These are phyloP conservation scores for Limnothrissa miodon DNA, from an alignment of 2,113 vertebrate species.

Conservation along the genomic window DNA sequence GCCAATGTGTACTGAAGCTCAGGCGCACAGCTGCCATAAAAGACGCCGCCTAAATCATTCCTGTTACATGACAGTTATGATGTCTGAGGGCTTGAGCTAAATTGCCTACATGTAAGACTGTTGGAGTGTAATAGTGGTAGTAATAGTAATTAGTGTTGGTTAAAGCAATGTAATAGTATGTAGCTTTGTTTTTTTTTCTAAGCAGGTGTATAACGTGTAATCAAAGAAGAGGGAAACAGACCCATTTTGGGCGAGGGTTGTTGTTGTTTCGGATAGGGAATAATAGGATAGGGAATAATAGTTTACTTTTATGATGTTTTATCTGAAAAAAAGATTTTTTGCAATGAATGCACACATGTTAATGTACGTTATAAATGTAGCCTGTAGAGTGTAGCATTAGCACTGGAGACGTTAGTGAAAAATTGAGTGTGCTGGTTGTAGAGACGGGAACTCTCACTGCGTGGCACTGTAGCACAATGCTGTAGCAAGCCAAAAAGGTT, in stretches of 20 bases:
- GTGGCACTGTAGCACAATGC: background rate
- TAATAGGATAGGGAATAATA: background rate
- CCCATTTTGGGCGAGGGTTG: background rate
- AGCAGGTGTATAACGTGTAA: background rate
- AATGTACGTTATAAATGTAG: background rate
- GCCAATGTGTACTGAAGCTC: background rate
- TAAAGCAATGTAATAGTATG: background rate
- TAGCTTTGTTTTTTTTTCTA: background rate
- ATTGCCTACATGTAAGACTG: background rate
- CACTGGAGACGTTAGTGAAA: background rate
- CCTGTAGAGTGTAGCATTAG: background rate
- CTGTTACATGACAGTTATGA: background rate
- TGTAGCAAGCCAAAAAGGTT: background rate
- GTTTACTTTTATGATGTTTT: background rate
- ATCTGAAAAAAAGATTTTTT: no score
- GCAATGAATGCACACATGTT: no score
- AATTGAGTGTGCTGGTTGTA: background rate
- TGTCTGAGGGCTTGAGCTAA: background rate
- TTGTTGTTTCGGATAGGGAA: background rate
- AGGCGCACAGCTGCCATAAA: background rate
- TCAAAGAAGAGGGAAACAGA: background rate
- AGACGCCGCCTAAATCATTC: background rate
- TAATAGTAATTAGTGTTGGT: no score
- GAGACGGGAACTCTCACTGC: background rate
- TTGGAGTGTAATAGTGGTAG: background rate